Base-by-base conservation (phyloP, 2,888 invertebrate genomes). In the Lepetodrilus schrolli region DNA sequence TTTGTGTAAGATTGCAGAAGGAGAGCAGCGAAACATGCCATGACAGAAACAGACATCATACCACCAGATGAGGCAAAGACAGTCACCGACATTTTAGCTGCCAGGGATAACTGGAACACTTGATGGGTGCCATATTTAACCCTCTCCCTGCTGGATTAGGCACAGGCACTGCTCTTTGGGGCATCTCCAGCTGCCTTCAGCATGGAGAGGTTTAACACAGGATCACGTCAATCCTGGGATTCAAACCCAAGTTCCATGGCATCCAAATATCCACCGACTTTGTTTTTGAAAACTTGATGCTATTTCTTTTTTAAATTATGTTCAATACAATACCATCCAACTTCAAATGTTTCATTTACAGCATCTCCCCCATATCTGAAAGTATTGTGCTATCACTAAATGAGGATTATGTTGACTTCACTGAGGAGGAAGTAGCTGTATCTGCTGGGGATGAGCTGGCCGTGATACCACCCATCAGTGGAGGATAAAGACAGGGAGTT, bases 401-500 rank as follows among this genome's bases (percentile, higher is more conserved):
- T 92, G 95, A 96, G 87, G 94, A 94, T 80, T 96, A 96, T 82
- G 93, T 94, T 78, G 91, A 92, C 17, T 91, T 93, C 1, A 91
- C 92, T 38, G 90, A 91, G 43, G 90, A 91, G 48, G 90, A 72
- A 48, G n/a, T 88, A 37, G 69, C 65, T 4, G 49, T 90, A n/a
- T 92, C 92, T 47, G 92, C 93, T 30, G 93, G 93, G 78, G 97
- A 97, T 92, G 95, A 94, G 90, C 93, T 98, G 78, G 98, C 97
- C 77, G 93, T 98, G 13, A 97, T 98, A 87, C 98, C 98, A 70
- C 98, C 98, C 0, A 92, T 98, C 69, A 97, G 97, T 91, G 97
- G 97, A 84, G 98, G 98, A 84, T 95, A 93, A 58, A 23, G 21
- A 48, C 10, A 38, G 38, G 10, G 7, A 48, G 48, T 20, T 17